A percentile compares a stretch with the other conserved stretches of the same genome.
Conservation (phyloP, 2,888 invertebrate species). For the Apocheima hispidaria region DNA sequence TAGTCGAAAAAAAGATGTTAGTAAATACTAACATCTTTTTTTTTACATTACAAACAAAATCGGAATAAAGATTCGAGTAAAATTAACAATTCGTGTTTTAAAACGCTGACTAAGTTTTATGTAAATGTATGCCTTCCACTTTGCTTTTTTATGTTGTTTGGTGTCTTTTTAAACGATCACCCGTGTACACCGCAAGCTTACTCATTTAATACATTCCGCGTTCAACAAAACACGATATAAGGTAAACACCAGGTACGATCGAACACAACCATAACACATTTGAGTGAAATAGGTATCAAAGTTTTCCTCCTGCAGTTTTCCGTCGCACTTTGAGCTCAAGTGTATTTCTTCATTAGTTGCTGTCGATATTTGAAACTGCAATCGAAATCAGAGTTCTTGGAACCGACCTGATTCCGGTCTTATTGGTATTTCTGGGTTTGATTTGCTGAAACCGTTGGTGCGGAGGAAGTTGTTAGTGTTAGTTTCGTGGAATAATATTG, state of each 20-base stretch:
- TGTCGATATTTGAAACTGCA: slow-evolving; percentile 23
- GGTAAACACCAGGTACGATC: not conserved
- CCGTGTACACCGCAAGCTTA: not conserved
- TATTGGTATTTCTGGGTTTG: slow-evolving; percentile 28
- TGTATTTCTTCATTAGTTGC: slow-evolving; percentile 27
- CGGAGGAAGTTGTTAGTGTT: slow-evolving; percentile 28
- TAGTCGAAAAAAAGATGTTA: no score
- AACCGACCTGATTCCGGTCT: slow-evolving; percentile 22
- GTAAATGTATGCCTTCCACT: slow-evolving; percentile 14
- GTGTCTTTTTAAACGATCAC: not conserved
- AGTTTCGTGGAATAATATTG: slow-evolving; percentile 12
- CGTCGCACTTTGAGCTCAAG: slow-evolving; percentile 5
- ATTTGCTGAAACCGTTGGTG: slow-evolving; percentile 31
- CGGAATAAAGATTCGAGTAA: not conserved
- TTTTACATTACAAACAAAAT: not conserved
- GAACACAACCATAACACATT: not conserved
- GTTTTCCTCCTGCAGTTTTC: slow-evolving; percentile 15
- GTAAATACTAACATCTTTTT: not conserved
- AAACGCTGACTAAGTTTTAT: not conserved
- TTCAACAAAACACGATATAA: not conserved
- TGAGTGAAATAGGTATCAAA: not conserved
- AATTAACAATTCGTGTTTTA: not conserved
- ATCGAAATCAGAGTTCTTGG: slow-evolving; percentile 6
- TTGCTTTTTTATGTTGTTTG: not conserved
- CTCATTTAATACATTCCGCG: not conserved